Conservation (phyloP, 1,140 invertebrate genomes). For the Drosophila prosaltans region DNA sequence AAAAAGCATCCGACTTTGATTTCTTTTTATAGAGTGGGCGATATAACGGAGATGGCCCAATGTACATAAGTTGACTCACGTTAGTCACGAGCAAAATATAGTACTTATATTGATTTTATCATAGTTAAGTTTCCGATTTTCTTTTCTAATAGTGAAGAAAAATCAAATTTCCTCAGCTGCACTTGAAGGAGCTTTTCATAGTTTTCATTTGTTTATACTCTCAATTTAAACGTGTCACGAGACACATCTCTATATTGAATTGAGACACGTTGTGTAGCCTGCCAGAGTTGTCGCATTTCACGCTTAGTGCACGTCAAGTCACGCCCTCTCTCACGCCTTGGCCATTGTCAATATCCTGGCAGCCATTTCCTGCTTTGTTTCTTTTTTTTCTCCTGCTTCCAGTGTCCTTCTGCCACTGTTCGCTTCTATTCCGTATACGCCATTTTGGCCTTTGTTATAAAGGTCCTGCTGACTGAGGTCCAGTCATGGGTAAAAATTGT, state of each 20-base stretch:
- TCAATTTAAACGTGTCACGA: not conserved
- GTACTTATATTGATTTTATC: too few relatives aligned
- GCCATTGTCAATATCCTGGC: conserved; percentile 70
- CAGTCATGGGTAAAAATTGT: conserved; percentile 67
- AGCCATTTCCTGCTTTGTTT: conserved; percentile 74
- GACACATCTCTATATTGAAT: conserved; percentile 1
- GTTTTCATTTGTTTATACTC: too few relatives aligned
- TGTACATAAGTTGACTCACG: too few relatives aligned
- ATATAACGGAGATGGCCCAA: not conserved
- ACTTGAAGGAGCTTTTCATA: too few relatives aligned
- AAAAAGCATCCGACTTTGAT: conserved; percentile 24
- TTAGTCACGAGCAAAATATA: too few relatives aligned
- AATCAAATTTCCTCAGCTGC: too few relatives aligned
- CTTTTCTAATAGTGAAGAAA: too few relatives aligned
- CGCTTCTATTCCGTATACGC: not conserved
- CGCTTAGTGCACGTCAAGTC: conserved; percentile 56
- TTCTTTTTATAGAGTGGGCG: conserved; percentile 2
- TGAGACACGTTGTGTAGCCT: not conserved
- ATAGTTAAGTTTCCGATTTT: too few relatives aligned
- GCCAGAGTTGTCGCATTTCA: conserved; percentile 58
- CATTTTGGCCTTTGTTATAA: conserved; percentile 41
- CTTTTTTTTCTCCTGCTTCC: not conserved
- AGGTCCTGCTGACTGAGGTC: conserved; percentile 61
- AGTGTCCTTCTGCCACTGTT: not conserved
- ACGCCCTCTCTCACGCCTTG: conserved; percentile 26